A percentile compares a stretch with the other conserved stretches of the same genome.
Evolutionary conservation across 1,140 invertebrate genomes (phyloP).

Genomic region (Bombus polaris): DNA sequence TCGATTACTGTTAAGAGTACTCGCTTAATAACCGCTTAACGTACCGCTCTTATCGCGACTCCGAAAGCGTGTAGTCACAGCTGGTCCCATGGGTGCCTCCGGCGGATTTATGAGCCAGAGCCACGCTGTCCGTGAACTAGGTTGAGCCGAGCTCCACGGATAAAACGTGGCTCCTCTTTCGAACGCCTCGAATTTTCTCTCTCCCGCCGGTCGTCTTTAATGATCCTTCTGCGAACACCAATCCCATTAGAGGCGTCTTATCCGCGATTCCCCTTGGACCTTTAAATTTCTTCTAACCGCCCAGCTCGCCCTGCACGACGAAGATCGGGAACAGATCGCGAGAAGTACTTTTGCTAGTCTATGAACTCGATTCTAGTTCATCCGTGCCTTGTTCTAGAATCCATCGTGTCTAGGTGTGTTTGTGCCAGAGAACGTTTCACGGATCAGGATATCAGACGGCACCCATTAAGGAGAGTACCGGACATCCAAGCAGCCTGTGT

Average conservation of each 20-base stretch:
- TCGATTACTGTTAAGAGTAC: constrained; percentile 35
- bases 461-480: constrained; percentile 78
- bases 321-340: constrained; percentile 23
- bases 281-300: constrained; percentile 70
- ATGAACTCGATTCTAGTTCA: not conserved
- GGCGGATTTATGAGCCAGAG: constrained; percentile 56
- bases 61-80: constrained; percentile 32
- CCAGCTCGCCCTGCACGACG: constrained; percentile 44
- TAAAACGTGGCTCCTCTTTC: constrained; percentile 43
- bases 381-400: not conserved
- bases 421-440: not conserved
- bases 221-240: constrained; percentile 71
- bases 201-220: constrained; percentile 51
- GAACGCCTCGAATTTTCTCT: constrained; percentile 7
- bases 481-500: constrained; percentile 64
- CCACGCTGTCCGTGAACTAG: constrained; percentile 45
- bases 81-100: constrained; percentile 43
- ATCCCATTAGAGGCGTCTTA: constrained; percentile 73
- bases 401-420: constrained; percentile 1
- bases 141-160: constrained; percentile 33
- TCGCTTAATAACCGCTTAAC: constrained; percentile 64
- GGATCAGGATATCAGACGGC: constrained; percentile 71
- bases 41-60: constrained; percentile 53
- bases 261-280: constrained; percentile 69
- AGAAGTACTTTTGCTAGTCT: not conserved